phyloP scores from a whole-genome alignment of 2,888 invertebrate genomes.

The Drosophila phalerata region DNA sequence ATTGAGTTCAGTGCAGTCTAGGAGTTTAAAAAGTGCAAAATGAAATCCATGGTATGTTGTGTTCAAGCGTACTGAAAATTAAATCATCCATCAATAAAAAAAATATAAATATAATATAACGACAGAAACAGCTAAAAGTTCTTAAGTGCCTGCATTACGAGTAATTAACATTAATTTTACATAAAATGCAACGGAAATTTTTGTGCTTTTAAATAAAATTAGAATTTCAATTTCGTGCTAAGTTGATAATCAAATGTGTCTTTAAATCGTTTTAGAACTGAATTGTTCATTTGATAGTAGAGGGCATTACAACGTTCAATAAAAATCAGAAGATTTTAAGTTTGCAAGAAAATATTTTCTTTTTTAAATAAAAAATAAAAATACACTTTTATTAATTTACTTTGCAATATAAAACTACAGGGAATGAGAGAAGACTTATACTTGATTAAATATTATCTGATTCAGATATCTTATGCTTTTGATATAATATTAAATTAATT shows the following conservation, averaged over 20 bases:
- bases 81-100: constrained; percentile 8
- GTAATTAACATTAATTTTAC: constrained; percentile 19
- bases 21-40: constrained; percentile 76
- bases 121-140: constrained; percentile 37
- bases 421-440: no score
- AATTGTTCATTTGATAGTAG: neutral
- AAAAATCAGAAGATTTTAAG: neutral
- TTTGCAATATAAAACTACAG: no score
- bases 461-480: no score
- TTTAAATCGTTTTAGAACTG: neutral
- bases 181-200: constrained; percentile 24
- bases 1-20: constrained; percentile 57
- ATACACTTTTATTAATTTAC: neutral
- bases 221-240: constrained; percentile 14
- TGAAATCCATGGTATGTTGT: constrained; percentile 86
- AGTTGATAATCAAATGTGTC: neutral
- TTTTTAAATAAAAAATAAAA: neutral
- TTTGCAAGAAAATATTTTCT: neutral
- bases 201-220: constrained; percentile 25
- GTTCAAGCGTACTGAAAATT: constrained; percentile 50
- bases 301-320: neutral
- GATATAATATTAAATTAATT: no score
- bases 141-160: constrained; percentile 36
- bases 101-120: neutral
- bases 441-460: no score